These are phyloP conservation scores for Oncorhynchus nerka DNA, from an alignment of 2,113 vertebrate genomes.

Conservation along the genomic window DNA sequence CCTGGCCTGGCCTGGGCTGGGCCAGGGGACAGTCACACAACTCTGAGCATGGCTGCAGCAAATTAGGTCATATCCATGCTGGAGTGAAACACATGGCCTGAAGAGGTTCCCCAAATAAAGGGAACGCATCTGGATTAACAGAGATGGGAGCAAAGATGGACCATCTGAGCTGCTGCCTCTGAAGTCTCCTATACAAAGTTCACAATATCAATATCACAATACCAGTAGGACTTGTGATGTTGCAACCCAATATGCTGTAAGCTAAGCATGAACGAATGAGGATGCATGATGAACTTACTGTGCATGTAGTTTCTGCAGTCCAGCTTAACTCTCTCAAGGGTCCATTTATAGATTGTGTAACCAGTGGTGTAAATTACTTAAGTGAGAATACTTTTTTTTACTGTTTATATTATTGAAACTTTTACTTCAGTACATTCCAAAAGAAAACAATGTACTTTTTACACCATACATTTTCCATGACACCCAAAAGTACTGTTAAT, in stretches of 20 bases:
- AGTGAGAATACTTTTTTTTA: too few relatives aligned
- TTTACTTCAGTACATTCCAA: too few relatives aligned
- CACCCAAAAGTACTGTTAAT: too few relatives aligned
- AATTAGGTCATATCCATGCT: slow-evolving; percentile 24
- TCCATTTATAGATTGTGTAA: background rate
- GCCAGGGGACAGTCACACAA: slow-evolving; percentile 21
- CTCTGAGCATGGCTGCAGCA: slow-evolving; percentile 31
- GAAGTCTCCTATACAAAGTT: too few relatives aligned
- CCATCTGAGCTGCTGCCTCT: too few relatives aligned
- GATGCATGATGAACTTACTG: background rate
- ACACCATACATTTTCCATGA: too few relatives aligned
- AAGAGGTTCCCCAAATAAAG: slow-evolving; percentile 27
- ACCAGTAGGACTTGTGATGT: background rate
- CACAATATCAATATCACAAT: too few relatives aligned
- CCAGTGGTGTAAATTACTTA: too few relatives aligned
- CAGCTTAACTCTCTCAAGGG: background rate
- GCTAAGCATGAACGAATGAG: background rate
- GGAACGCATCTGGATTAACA: slow-evolving; percentile 10
- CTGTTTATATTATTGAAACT: too few relatives aligned
- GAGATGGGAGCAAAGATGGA: background rate
- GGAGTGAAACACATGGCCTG: background rate
- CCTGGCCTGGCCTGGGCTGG: slow-evolving; percentile 14
- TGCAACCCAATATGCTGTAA: background rate
- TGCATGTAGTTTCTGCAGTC: background rate
- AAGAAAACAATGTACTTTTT: too few relatives aligned